Base-by-base conservation (phyloP, 2,888 invertebrate species). In the Erebia palarica region DNA sequence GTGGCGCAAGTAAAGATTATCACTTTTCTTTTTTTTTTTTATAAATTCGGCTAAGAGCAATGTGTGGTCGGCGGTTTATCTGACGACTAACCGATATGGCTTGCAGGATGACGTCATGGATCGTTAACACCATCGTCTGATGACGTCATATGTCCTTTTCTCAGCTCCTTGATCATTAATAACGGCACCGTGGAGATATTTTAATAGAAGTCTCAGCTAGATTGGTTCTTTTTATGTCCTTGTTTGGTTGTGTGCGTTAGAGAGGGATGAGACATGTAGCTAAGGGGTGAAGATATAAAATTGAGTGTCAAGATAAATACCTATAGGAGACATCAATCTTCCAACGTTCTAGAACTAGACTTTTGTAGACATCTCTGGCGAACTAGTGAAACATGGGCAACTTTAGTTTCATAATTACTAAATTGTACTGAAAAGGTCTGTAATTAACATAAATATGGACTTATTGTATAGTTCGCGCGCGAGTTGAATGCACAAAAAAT, bases 111-210 rank as follows among this genome's bases (percentile, higher is more conserved):
- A 92, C 91, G 92, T 92, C 92, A 92, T 75, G 79, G 84, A 86
- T 89, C 89, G 89, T 89, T 89, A 86, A 78, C 84, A 85, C 84
- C 88, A 87, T 86, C 78, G 68, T 73, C 78, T 90, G 90, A 79
- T 90, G 90, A 89, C 90, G 89, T 91, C 91, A 91, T 72, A 75
- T 75, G 86, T 86, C 87, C 88, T 87, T 84, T 79, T 74, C 78
- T 80, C 81, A 78, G 78, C 80, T 82, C 81, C 78, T 75, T 78
- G 76, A 76, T 77, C 78, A 74, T 73, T 73, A 68, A 53, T 69
- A 71, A 74, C 71, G 69, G 69, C 68, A 68, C 64, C 73, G 69
- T 74, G 73, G 63, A 60, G 69, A 71, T 67, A 69, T 74, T 74
- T 69, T 71, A 74, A 74, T 74, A 51, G 69, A 44, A 64, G 36